Base-by-base conservation (phyloP, 2,888 invertebrate genomes). In the Macrophya annulata region DNA sequence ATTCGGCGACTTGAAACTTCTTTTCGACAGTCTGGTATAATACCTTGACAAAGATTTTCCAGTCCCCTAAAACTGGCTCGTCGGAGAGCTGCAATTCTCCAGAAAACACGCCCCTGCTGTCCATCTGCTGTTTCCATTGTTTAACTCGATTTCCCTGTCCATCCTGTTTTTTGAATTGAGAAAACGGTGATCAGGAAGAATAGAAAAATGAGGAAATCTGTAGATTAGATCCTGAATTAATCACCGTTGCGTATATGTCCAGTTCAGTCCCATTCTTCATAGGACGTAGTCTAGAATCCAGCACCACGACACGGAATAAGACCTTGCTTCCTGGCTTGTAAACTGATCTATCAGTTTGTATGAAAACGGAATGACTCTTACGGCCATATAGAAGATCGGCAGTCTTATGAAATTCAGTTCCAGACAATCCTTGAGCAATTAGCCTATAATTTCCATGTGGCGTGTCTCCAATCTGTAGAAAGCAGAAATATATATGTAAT, bases 311-410 rank as follows among this genome's bases (percentile, higher is more conserved):
- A 89, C 98, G 95, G 93, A 98, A 99, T 92, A 96, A 95, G 43
- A 99, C 96, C 88, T 96, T 96, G 91, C 97, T 96, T 12, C 97
- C 96, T 0, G 98, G 98, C 92, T 98, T 97, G 93, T 99, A 99
- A 87, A 98, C 96, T 15, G 98, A 96, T 93, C 98, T 97, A 94
- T 99, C 99, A 0, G 98, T 98, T 93, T 99, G 98, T 87, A 99
- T 96, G 90, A 98, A 97, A 17, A 98, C 95, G 15, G 97, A 97
- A 91, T 97, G 97, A 91, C 97, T 97, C 91, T 98, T 97, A 86
- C 96, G 96, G 71, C 96, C 95, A 93, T 96, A 97, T 72, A 95
- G 94, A 82, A 98, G 92, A 12, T 95, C 95, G 1, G 96, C 96
- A n/a, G 96, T 95, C 87, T 97, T 96, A 71, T 95, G 94, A 93